Base-by-base conservation (phyloP, 2,888 invertebrate species). In the Caenorhabditis doughertyi region DNA sequence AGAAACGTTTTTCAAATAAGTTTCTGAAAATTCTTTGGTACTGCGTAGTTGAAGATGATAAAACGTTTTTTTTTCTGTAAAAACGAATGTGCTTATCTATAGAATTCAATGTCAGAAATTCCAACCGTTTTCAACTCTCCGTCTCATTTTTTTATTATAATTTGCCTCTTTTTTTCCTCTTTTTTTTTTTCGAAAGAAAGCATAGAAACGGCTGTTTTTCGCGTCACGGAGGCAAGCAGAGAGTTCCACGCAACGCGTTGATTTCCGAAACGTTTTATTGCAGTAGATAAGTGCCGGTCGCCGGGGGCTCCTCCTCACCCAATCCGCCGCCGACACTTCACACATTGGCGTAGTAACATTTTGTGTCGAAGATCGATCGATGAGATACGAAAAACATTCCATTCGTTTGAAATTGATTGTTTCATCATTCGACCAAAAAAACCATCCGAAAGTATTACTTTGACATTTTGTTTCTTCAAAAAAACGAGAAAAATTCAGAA, bases 331-430 rank as follows among this genome's bases (percentile, higher is more conserved):
- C 49, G 58, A 67, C 76, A 67, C 76, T 68, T 76, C 76, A 67
- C 76, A 76, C 76, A 65, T 65, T 64, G 67, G 60, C 49, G 76
- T 76, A 76, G 76, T 76, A 76, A 76, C 76, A 76, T 58, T 73
- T 56, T 64, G 21, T 29, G 53, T 35, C 64, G 72, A 35, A 62
- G 44, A 74, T 74, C 74, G 74, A 74, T 74, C 27, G 65, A 74
- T 74, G 44, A n/a, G 21, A 51, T 9, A 23, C 32, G 27, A 11
- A 47, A 47, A 71, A 70, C 32, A n/a, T 29, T 44, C 35, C 27
- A 21, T 16, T 58, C 29, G 21, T 39, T 7, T 55, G n/a, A 55
- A 55, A 55, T 18, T 25, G 51, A 25, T 55, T 55, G 27, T 55
- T 13, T 47, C 44, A 18, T 5, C 23, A 25, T 51, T 25, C 5